Base-by-base conservation (phyloP, 2,888 invertebrate species). In the Drosophila meridiana region DNA sequence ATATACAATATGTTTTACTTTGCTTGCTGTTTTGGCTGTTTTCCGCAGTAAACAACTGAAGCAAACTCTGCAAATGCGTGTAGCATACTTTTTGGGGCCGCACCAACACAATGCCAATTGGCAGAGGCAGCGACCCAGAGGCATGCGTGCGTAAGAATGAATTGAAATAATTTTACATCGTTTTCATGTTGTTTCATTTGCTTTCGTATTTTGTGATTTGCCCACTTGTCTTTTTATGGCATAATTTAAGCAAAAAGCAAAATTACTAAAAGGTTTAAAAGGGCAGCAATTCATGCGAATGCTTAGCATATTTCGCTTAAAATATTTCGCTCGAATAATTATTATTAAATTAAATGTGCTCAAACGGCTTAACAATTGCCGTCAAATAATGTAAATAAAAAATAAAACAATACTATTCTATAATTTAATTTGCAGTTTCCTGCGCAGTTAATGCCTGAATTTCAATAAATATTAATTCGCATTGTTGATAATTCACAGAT, bases 121-220 rank as follows among this genome's bases (percentile, higher is more conserved):
- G 38, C 36, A 56, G 32, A 13, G 28, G 32, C 3, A 26, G 11
- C 57, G 68, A 56, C 67, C 72, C 60, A 14, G 56, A 66, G 76
- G 75, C 89, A 78, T 86, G 81, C 83, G 69, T 80, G 76, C 82
- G 82, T 78, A 80, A 71, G 78, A 86, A 86, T 74, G 84, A 87
- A 89, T 86, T 83, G 84, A 89, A 89, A 89, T 87, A 76, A 89
- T 89, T 84, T 89, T 84, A 89, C 89, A 84, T 78, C 87, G 81
- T 87, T 87, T 89, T 75, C 84, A 78, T 89, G 82, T 20, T 48
- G 50, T 83, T 83, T 80, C 83, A 86, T 83, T 84, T 78, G 69
- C 63, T 68, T 72, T 63, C 50, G 32, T 59, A 6, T 42, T 63
- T 48, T 36, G 7, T 40, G 11, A 14, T 52, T 58, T 55, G 48